These are phyloP conservation scores for Gephyroberyx darwinii DNA, from an alignment of 2,797 vertebrate species.

Conservation along the genomic window DNA sequence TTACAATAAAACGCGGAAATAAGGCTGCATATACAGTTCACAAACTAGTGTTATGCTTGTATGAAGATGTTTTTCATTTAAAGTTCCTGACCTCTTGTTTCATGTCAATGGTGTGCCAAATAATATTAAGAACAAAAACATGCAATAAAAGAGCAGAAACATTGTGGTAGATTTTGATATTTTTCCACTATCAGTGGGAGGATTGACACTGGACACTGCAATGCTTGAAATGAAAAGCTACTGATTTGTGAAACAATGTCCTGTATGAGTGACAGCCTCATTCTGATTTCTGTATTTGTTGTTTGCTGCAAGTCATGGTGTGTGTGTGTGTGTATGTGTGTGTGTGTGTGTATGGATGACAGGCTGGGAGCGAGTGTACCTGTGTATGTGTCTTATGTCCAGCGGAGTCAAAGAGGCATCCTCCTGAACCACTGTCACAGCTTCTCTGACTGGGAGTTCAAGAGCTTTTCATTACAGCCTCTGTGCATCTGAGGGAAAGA, in stretches of 20 bases:
- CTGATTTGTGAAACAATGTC: constrained; percentile 82
- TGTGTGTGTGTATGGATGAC: constrained; percentile 13
- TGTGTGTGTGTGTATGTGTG: background rate
- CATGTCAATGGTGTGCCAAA: constrained; percentile 25
- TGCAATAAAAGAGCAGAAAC: constrained; percentile 7
- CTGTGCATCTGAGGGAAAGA: constrained; percentile 76
- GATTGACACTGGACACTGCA: constrained; percentile 22
- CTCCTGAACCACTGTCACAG: constrained; percentile 87
- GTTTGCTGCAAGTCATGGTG: constrained; percentile 32
- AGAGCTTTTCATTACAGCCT: constrained; percentile 89
- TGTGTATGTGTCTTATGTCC: constrained; percentile 55
- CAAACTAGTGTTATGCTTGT: constrained; percentile 23
- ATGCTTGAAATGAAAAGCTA: constrained; percentile 85
- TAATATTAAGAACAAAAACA: background rate
- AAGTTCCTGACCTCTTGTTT: constrained; percentile 45
- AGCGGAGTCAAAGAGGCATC: constrained; percentile 71
- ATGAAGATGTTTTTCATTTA: constrained; percentile 25
- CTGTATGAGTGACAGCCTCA: constrained; percentile 88
- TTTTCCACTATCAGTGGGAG: constrained; percentile 11
- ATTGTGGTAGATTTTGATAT: constrained; percentile 11
- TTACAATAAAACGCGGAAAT: constrained; percentile 50
- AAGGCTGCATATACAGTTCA: constrained; percentile 27
- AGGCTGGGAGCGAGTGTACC: constrained; percentile 15
- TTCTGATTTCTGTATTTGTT: constrained; percentile 82
- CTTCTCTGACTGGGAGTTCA: constrained; percentile 84